These are phyloP conservation scores for Dunckerocampus dactyliophorus DNA, from an alignment of 2,113 vertebrate genomes.

Conservation along the genomic window DNA sequence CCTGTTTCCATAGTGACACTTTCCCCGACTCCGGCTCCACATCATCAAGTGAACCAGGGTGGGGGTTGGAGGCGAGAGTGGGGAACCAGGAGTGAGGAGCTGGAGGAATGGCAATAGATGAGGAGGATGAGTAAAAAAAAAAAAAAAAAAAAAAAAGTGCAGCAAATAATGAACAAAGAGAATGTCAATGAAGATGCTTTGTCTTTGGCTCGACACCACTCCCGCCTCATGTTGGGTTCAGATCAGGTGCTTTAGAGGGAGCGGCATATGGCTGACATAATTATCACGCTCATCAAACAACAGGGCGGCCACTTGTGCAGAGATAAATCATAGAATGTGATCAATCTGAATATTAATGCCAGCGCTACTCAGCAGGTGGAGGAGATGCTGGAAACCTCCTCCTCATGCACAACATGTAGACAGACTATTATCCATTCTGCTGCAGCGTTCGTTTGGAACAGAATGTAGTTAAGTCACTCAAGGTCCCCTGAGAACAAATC, in stretches of 20 bases:
- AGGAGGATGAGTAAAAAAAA: slow-evolving; percentile 10
- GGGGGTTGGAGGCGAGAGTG: slow-evolving; percentile 38
- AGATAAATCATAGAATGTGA: slow-evolving; percentile 60
- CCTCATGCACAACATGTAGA: slow-evolving; percentile 11
- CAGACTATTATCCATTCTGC: slow-evolving; percentile 10
- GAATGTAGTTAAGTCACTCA: neutral
- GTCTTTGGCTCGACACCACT: slow-evolving; percentile 18
- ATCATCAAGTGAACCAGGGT: slow-evolving; percentile 57
- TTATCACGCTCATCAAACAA: slow-evolving; percentile 62
- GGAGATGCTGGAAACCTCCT: slow-evolving; percentile 17
- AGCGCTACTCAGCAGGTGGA: slow-evolving; percentile 38
- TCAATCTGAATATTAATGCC: slow-evolving; percentile 63
- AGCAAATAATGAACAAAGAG: slow-evolving; percentile 47
- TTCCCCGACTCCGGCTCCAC: slow-evolving; percentile 62
- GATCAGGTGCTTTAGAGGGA: slow-evolving; percentile 49
- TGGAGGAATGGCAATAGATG: slow-evolving; percentile 42
- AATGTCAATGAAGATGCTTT: slow-evolving; percentile 40
- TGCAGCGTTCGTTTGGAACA: neutral
- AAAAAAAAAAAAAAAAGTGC: slow-evolving; percentile 17
- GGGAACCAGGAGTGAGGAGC: slow-evolving; percentile 12
- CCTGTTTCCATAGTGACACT: slow-evolving; percentile 76
- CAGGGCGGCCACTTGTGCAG: slow-evolving; percentile 62
- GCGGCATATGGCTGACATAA: slow-evolving; percentile 67
- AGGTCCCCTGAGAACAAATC: slow-evolving; percentile 6
- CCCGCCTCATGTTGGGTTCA: slow-evolving; percentile 20